Percentiles rank a stretch among this genome's conserved stretches.
Conservation (phyloP, 2,888 invertebrate species). For the Tachystola acroxantha region DNA sequence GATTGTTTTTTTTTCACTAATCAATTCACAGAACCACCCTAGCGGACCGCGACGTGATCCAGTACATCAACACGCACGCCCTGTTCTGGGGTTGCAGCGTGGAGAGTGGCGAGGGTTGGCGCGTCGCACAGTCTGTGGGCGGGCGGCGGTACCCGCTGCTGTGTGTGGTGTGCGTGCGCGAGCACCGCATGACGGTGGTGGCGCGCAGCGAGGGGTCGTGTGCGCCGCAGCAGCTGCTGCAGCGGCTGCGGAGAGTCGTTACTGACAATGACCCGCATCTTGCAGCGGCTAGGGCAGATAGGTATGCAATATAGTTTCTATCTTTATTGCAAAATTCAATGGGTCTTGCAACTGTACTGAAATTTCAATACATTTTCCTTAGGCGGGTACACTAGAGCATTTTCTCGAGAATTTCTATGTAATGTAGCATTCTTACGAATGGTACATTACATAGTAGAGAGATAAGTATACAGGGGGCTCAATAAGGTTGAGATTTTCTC, state of each 20-base stretch:
- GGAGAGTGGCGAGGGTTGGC: slow-evolving; percentile 92
- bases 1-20: too few species aligned
- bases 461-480: too few species aligned
- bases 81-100: slow-evolving; percentile 97
- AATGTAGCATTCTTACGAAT: too few species aligned
- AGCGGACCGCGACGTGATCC: slow-evolving; percentile 83
- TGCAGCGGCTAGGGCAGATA: slow-evolving; percentile 90
- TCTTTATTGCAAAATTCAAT: too few species aligned
- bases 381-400: too few species aligned
- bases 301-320: slow-evolving; percentile 71
- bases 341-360: too few species aligned
- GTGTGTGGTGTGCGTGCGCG: slow-evolving; percentile 92
- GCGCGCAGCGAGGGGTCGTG: slow-evolving; percentile 93
- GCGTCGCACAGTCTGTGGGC: slow-evolving; percentile 92
- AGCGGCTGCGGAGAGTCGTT: slow-evolving; percentile 86
- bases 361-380: too few species aligned
- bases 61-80: slow-evolving; percentile 89
- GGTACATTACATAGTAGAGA: too few species aligned
- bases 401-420: too few species aligned
- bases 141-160: slow-evolving; percentile 90
- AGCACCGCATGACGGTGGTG: slow-evolving; percentile 95
- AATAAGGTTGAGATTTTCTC: too few species aligned
- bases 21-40: slow-evolving; percentile 83
- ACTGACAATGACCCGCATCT: slow-evolving; percentile 92
- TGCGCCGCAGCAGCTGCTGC: slow-evolving; percentile 83